Evolutionary conservation across 1,140 invertebrate species (phyloP), one percentile per base, ranked within the genome.

Genomic region (Steinernema feltiae): DNA sequence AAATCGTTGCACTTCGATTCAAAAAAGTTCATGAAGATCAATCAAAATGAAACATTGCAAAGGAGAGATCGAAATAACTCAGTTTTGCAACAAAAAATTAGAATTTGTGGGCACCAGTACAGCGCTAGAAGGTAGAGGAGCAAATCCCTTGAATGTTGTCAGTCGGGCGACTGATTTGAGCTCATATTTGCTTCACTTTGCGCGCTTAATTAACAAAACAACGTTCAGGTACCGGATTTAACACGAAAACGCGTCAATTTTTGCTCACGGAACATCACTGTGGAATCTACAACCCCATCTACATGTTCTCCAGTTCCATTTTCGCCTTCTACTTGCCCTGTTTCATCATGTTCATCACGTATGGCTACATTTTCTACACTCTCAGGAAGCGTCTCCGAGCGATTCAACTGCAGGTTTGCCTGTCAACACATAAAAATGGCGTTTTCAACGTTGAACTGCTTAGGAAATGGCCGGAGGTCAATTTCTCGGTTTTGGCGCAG

Each of bases 391-490:
- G 79, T 21, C 32, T 80, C 17, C 17, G 78, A 24, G 79, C 79
- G 21, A 80, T 80, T 69, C 78, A 80, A 31, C 53, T 80, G 15
- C 79, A 80, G 77, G 78, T 41, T 41, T 41, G 7, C 18, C 35
- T 74, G 72, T 35, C 15, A 70, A 12, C 17, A 70, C 12, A 32
- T 72, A 79, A 24, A 73, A 83, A n/a, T 76, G 21, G 73, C 77
- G 0, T 76, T 78, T 30, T 74, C 76, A 71, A 73, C 83, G n/a
- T n/a, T n/a, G n/a, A n/a, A n/a, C n/a, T n/a, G n/a, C n/a, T 29
- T 81, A 84, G 74, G 84, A 85, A 78, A 84, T 85, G 84, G 84
- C 84, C 1, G 84, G 84, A 0, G 84, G 84, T 17, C 82, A 85
- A 70, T 85, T 85, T 53, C 76, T 85, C 2, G 83, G 84, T 0